Base-by-base conservation (phyloP, 1,140 invertebrate species). In the Halictus rubicundus region DNA sequence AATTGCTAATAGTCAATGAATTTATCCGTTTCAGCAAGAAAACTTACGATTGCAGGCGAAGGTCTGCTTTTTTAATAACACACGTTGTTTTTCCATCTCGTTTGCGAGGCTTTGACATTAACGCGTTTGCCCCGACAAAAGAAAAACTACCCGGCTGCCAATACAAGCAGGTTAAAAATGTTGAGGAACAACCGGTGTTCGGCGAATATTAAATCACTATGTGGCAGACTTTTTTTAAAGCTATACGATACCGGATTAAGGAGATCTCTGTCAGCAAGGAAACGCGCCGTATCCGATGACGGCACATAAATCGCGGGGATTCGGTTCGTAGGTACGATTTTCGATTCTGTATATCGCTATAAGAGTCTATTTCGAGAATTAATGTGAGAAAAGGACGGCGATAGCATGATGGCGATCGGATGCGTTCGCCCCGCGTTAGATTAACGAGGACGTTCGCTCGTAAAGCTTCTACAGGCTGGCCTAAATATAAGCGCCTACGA, bases 401-500 rank as follows among this genome's bases (percentile, higher is more conserved):
- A 81, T 77, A 81, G 65, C 10, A 21, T 76, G 74, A 60, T 78
- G 84, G 59, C 81, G 82, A 88, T 87, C 78, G 65, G 42, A n/a
- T 71, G 54, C 63, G 68, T 84, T 72, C 66, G 80, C 84, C 78
- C 81, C 87, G 78, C 77, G 83, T 85, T 86, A 87, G 85, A 90
- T 91, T 90, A 90, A 91, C 88, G 87, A 88, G 84, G 79, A 87
- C 89, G 88, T 80, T 80, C 60, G 87, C 88, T 89, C 87, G 87
- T 89, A 91, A 90, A 90, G 82, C 86, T 89, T 75, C 82, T 82
- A 84, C 89, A 79, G 87, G 87, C 83, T 90, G 88, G 90, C 90
- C 90, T 90, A 90, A 91, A 90, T 90, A 91, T 90, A 90, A 89
- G 88, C 89, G 86, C 69, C 82, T 78, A 82, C 82, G 82, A 83